phyloP scores from a whole-genome alignment of 2,797 vertebrate species.

The Halcyon leucocephala region DNA sequence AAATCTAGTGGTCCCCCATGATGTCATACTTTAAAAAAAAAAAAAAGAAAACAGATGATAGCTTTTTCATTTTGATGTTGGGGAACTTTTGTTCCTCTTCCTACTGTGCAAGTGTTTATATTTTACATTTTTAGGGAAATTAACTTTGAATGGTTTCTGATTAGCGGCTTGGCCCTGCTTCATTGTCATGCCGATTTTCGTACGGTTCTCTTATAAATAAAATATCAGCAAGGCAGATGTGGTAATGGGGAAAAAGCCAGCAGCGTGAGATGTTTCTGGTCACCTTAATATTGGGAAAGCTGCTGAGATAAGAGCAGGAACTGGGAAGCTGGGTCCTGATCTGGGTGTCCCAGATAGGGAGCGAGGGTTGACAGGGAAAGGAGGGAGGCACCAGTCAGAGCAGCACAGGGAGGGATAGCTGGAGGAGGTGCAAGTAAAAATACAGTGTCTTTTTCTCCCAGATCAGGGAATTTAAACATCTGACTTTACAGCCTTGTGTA shows the following conservation, averaged over 20 bases:
- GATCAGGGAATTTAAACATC: neutral
- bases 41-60: neutral
- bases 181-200: neutral
- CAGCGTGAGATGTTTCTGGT: neutral
- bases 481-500: neutral
- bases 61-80: neutral
- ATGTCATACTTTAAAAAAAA: neutral
- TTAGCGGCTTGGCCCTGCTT: slow-evolving; percentile 43
- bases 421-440: neutral
- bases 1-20: neutral
- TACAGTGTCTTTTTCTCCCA: fast-evolving
- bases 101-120: neutral
- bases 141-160: slow-evolving; percentile 12
- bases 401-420: fast-evolving
- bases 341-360: neutral
- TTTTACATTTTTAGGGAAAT: slow-evolving; percentile 32
- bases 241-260: neutral
- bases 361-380: fast-evolving
- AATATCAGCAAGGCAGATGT: neutral
- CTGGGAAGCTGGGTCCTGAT: neutral
- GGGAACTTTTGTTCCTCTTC: neutral
- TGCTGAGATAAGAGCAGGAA: neutral
- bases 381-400: neutral
- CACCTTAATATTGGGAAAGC: neutral
- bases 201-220: neutral